A percentile compares a stretch with the other conserved stretches of the same genome.
phyloP scores from a whole-genome alignment of 92 coral and sea anemone species.

The Actinostola sp. region DNA sequence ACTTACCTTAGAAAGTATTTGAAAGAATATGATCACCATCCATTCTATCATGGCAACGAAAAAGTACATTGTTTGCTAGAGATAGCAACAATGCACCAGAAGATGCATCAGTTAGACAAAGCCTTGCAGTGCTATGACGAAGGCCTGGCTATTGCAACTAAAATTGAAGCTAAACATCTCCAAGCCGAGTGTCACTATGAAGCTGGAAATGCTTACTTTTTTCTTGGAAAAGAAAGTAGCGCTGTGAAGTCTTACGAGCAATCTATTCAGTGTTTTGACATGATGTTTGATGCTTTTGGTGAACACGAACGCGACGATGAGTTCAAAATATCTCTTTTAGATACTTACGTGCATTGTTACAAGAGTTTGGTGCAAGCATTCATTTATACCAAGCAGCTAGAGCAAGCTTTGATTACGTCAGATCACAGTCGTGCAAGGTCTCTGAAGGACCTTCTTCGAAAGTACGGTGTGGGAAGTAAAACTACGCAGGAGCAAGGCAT shows the following conservation, averaged over 20 bases:
- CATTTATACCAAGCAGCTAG: neutral
- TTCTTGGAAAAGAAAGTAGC: too few relatives aligned
- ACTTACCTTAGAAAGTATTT: neutral
- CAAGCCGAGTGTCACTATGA: neutral
- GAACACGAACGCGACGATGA: neutral
- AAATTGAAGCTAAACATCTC: conserved; percentile 3
- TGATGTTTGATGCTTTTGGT: conserved; percentile 5
- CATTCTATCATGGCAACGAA: conserved; percentile 8
- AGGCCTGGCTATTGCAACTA: neutral
- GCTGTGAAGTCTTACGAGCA: conserved; percentile 1
- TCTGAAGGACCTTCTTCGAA: conserved; percentile 11
- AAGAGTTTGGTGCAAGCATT: neutral
- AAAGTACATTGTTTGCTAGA: conserved; percentile 16
- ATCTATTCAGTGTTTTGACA: conserved; percentile 1
- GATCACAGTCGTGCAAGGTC: conserved; percentile 21
- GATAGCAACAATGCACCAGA: conserved; percentile 3
- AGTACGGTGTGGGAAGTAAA: neutral
- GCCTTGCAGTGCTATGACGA: conserved; percentile 13
- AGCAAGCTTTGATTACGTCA: conserved; percentile 2
- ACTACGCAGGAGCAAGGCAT: neutral
- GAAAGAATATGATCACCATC: conserved; percentile 1
- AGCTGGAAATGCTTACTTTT: neutral
- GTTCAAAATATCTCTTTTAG: conserved; percentile 19
- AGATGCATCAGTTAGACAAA: conserved; percentile 1
- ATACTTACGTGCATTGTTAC: neutral